Percentiles rank a stretch among this genome's conserved stretches.
Conservation (phyloP, 1,140 invertebrate species). For the Steinernema khuongi region DNA sequence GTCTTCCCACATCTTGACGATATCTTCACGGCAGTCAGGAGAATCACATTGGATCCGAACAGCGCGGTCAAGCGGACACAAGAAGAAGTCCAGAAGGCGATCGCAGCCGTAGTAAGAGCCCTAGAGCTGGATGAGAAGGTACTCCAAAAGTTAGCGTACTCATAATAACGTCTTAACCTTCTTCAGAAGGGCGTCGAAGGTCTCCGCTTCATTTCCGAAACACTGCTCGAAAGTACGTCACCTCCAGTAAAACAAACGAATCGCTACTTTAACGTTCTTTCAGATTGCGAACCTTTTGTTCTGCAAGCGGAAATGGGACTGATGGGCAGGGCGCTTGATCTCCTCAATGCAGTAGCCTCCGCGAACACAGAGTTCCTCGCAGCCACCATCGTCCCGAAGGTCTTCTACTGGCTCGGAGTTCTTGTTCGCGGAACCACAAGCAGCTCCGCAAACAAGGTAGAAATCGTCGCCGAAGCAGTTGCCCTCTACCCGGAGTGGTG, state of each 20-base stretch:
- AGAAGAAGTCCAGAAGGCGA: slow-evolving; percentile 7
- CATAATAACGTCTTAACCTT: background rate
- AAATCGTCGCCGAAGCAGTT: background rate
- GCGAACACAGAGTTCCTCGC: background rate
- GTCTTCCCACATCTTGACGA: slow-evolving; percentile 25
- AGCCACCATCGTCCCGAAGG: background rate
- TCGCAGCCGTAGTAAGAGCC: slow-evolving; percentile 21
- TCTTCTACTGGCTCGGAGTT: background rate
- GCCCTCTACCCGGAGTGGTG: background rate
- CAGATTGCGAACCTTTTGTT: slow-evolving; percentile 52
- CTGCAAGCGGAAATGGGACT: slow-evolving; percentile 54
- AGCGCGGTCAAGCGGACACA: slow-evolving; percentile 10
- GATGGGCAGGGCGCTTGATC: slow-evolving; percentile 34
- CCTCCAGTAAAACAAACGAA: no score
- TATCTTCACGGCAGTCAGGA: slow-evolving; percentile 28
- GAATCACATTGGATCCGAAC: slow-evolving; percentile 34
- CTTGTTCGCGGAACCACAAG: background rate
- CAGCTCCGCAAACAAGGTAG: background rate
- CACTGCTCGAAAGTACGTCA: slow-evolving; percentile 39
- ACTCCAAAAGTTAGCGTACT: background rate
- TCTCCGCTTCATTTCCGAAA: slow-evolving; percentile 11
- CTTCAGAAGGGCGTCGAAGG: background rate
- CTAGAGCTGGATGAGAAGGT: background rate
- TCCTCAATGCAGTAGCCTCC: slow-evolving; percentile 21
- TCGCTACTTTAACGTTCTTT: no score